Evolutionary conservation across 2,113 vertebrate genomes (phyloP), one percentile per base, ranked within the genome.

Genomic region (Heterochromis multidens): DNA sequence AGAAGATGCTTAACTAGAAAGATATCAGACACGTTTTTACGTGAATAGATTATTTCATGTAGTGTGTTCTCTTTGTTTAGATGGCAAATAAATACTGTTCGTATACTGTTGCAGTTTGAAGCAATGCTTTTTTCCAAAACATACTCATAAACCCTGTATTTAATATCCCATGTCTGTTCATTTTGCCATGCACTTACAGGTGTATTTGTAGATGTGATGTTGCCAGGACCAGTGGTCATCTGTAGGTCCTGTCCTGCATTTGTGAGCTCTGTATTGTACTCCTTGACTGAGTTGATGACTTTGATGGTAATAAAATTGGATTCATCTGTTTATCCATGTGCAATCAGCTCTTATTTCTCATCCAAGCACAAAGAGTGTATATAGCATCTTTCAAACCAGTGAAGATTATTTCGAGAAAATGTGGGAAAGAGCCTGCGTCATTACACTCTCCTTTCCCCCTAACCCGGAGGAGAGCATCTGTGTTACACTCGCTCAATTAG

Each of bases 301-400:
- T 95, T 94, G 90, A 95, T 95, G 94, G 93, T 95, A 96, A 96
- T 96, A 96, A 96, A 96, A 87, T 87, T 78, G 70, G 83, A 62
- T 91, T 88, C 23, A 90, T 92, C 79, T 43, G 65, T 92, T 89
- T 72, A 79, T 57, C 43, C 31, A 7, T 13, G 56, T 76, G 16
- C 59, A 7, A 21, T 35, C 17, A 17, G 62, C 57, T 83, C 23
- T 84, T 13, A 16, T 90, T 90, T 87, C 25, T 31, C 3, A 4
- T 27, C 52, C 21, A 1, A 13, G 43, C 6, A 2, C 29, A 82
- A 46, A 49, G 62, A 58, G 13, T 37, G 33, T 52, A 12, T 5
- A 4, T 10, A 27, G 56, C 11, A 12, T 35, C 29, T 74, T 79
- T 87, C 12, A 40, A 58, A 40, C 29, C 54, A 76, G 13, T 46